phyloP scores from a whole-genome alignment of 2,888 invertebrate species.

The Lithophane semibrunnea region DNA sequence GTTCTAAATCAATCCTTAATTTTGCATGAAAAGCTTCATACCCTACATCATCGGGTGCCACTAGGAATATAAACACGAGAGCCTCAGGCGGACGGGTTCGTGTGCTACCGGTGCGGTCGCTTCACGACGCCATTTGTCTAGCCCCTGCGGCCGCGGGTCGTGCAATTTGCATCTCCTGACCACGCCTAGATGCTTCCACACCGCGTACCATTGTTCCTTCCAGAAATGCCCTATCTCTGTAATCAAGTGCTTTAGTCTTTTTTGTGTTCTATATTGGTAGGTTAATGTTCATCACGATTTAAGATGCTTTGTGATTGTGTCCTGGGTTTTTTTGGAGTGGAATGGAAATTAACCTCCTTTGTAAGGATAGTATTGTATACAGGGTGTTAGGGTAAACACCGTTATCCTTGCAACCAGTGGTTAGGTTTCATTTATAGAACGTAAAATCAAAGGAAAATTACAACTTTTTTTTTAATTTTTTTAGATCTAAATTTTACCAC shows the following conservation, averaged over 20 bases:
- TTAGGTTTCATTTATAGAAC: too few species aligned
- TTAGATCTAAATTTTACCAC: too few species aligned
- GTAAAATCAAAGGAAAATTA: too few species aligned
- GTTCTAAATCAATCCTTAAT: constrained; percentile 58
- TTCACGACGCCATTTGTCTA: constrained; percentile 88
- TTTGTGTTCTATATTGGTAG: constrained; percentile 56
- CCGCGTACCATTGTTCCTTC: constrained; percentile 80
- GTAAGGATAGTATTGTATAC: background rate
- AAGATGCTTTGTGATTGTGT: constrained; percentile 38
- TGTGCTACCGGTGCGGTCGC: constrained; percentile 88
- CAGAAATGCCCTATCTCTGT: constrained; percentile 71
- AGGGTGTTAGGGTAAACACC: too few species aligned
- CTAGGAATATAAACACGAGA: constrained; percentile 61
- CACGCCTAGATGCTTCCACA: constrained; percentile 87
- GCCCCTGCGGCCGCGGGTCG: constrained; percentile 78
- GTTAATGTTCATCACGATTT: constrained; percentile 57
- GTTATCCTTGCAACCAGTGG: too few species aligned
- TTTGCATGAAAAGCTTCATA: constrained; percentile 54
- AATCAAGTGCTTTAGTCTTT: constrained; percentile 68
- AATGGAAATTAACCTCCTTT: constrained; percentile 5
- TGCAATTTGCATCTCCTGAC: constrained; percentile 86
- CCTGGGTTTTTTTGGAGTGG: constrained; percentile 14
- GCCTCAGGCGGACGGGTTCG: constrained; percentile 75
- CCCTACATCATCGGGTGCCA: constrained; percentile 60
- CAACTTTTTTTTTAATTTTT: too few species aligned